These are phyloP conservation scores for Apotomis turbidana DNA, from an alignment of 2,888 invertebrate genomes.

Conservation along the genomic window DNA sequence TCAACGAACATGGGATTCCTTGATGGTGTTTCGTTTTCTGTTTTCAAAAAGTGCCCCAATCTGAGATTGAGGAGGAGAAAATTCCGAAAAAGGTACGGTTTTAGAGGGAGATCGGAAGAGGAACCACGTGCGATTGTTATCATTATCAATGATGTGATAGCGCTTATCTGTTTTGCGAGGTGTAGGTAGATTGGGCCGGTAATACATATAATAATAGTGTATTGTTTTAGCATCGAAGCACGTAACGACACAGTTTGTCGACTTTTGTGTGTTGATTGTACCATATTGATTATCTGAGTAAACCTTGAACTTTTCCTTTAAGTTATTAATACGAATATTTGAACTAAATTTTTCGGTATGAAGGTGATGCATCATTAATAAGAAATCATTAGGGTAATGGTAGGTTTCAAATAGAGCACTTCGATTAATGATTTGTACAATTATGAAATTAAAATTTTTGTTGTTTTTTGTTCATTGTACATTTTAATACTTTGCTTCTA, in stretches of 20 bases:
- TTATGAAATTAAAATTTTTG: neutral
- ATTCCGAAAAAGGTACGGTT: conserved; percentile 39
- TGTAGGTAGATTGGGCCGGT: conserved; percentile 17
- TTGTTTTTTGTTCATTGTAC: neutral
- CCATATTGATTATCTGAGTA: conserved; percentile 32
- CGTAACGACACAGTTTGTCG: conserved; percentile 21
- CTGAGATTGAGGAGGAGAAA: conserved; percentile 37
- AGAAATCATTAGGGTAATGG: conserved; percentile 1
- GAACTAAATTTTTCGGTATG: neutral
- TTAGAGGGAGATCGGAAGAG: conserved; percentile 20
- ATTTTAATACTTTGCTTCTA: neutral
- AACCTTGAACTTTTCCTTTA: conserved; percentile 35
- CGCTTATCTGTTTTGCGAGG: conserved; percentile 29
- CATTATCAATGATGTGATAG: conserved; percentile 36
- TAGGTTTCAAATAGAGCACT: neutral
- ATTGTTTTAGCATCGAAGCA: conserved; percentile 20
- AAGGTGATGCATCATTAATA: neutral
- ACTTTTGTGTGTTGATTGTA: conserved; percentile 25
- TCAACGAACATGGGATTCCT: conserved; percentile 44
- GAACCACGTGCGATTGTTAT: conserved; percentile 46
- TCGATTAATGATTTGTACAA: neutral
- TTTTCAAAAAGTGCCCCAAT: conserved; percentile 45
- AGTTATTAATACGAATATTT: conserved; percentile 10
- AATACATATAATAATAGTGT: conserved; percentile 16
- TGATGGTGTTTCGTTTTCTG: conserved; percentile 41